Base-by-base conservation (phyloP, 2,797 vertebrate species). In the Arnoldichthys spilopterus region DNA sequence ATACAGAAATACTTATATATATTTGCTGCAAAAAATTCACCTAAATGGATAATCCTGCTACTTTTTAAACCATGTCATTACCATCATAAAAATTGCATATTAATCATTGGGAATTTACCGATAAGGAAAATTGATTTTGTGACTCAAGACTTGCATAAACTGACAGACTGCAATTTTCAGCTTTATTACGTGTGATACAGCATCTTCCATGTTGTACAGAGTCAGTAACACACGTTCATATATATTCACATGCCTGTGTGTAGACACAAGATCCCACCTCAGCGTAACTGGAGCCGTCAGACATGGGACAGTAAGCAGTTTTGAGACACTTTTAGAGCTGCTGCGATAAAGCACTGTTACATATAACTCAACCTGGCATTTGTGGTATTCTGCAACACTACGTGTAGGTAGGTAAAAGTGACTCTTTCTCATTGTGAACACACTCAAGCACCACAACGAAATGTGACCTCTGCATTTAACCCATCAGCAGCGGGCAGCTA, bases 141-240 rank as follows among this genome's bases (percentile, higher is more conserved):
- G 43, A 47, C 11, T 47, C 43, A 47, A 47, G n/a, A n/a, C n/a
- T n/a, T n/a, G n/a, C n/a, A n/a, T n/a, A n/a, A n/a, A n/a, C n/a
- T n/a, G n/a, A 34, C 8, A 76, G 6, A 54, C 9, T 43, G 24
- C 15, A 66, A 40, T 32, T 16, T 1, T 16, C 16, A 63, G n/a
- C 64, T 59, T n/a, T 12, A 45, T 37, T 75, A 64, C 45, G 53
- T 20, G 72, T 30, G 8, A 37, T 11, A 26, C 12, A 45, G n/a
- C n/a, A n/a, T n/a, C 4, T 7, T 67, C 22, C 63, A 58, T 40
- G 26, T 68, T 76, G 58, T 16, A 54, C 37, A 43, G 43, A 71
- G 32, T 47, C 16, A 47, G 30, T 1, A 18, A 37, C 22, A 28
- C 28, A 18, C 6, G 26, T 32, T 70, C 18, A 20, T 34, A 37